Evolutionary conservation across 2,113 vertebrate species (phyloP).

Genomic region (Coryphaenoides rupestris): DNA sequence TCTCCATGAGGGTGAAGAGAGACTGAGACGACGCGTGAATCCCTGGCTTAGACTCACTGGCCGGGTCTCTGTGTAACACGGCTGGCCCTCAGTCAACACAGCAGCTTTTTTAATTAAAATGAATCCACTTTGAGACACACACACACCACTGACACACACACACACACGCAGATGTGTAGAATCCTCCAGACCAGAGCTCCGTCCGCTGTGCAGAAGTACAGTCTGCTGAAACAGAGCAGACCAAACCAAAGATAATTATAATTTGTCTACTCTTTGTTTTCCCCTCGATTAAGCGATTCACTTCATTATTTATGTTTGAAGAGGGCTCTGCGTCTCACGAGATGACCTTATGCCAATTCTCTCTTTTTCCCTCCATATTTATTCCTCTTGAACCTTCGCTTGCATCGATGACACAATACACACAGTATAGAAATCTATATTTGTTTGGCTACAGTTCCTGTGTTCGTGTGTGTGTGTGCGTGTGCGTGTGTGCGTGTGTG

Average conservation of each 20-base stretch:
- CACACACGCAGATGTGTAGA: conserved; percentile 15
- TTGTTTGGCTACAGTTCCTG: conserved; percentile 14
- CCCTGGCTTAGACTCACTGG: conserved; percentile 20
- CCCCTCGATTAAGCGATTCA: conserved; percentile 55
- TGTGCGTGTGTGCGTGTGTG: conserved; percentile 1
- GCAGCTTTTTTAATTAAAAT: conserved; percentile 71
- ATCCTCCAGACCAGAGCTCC: conserved; percentile 20
- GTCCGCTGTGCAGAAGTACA: conserved; percentile 49
- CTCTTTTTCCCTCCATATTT: conserved; percentile 54
- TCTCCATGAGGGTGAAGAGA: conserved; percentile 26
- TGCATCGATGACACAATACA: conserved; percentile 61
- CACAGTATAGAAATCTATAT: too few relatives aligned
- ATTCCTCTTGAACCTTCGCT: conserved; percentile 51
- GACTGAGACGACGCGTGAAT: conserved; percentile 47
- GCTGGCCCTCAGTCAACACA: conserved; percentile 62
- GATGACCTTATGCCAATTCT: conserved; percentile 52
- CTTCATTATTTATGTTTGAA: conserved; percentile 66
- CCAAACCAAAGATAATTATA: conserved; percentile 48
- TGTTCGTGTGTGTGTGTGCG: too few relatives aligned
- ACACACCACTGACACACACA: conserved; percentile 9
- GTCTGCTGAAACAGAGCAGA: conserved; percentile 53
- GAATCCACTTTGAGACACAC: conserved; percentile 47
- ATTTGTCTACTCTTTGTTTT: conserved; percentile 46
- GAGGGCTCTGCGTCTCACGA: conserved; percentile 56
- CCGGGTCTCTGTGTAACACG: conserved; percentile 48